Conservation (phyloP, 2,888 invertebrate genomes). For the Nemoura dubitans region DNA sequence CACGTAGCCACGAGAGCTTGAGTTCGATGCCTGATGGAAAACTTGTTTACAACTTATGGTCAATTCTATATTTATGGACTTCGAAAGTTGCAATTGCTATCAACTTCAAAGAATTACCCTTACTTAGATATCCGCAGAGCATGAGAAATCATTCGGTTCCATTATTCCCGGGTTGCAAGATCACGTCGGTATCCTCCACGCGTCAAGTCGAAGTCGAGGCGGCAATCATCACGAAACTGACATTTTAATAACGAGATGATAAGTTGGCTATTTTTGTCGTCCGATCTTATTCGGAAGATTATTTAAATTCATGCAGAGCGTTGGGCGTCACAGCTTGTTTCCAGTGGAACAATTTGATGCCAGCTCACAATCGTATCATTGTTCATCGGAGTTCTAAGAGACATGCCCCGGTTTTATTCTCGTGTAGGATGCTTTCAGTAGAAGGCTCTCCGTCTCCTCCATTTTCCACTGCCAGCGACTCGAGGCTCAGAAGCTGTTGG, state of each 20-base stretch:
- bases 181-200: not conserved
- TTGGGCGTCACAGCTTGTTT: constrained; percentile 20
- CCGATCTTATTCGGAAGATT: constrained; percentile 23
- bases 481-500: not conserved
- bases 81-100: not conserved
- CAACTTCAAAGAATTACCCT: not conserved
- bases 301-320: constrained; percentile 30
- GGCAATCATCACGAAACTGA: constrained; percentile 23
- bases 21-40: constrained; percentile 7
- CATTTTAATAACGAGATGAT: constrained; percentile 22
- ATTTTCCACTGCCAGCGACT: not conserved
- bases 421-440: not conserved
- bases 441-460: not conserved
- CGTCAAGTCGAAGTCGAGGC: not conserved
- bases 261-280: constrained; percentile 23
- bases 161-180: not conserved
- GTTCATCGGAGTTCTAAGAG: not conserved
- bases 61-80: not conserved
- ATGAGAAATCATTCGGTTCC: not conserved
- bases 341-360: not conserved
- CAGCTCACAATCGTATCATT: not conserved
- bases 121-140: not conserved
- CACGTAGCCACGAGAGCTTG: not conserved
- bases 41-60: constrained; percentile 15
- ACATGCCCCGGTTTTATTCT: not conserved